These are phyloP conservation scores for Nesogale talazaci DNA, from an alignment of 2,113 vertebrate genomes.

Conservation along the genomic window DNA sequence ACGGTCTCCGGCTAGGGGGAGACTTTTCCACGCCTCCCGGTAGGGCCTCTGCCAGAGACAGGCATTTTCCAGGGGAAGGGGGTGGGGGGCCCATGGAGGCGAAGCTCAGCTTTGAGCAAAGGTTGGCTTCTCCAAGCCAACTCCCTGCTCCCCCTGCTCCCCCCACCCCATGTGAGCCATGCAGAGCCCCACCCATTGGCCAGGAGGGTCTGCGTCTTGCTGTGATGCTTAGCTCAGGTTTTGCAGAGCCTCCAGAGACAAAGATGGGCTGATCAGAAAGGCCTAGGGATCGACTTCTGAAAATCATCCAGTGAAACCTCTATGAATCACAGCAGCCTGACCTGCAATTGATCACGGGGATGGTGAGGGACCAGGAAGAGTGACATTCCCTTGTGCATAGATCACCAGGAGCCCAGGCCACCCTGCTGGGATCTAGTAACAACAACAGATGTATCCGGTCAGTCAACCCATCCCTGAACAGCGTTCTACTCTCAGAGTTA, in stretches of 20 bases:
- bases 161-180: neutral
- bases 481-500: too few species aligned
- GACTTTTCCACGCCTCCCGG: neutral
- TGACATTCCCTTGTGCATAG: neutral
- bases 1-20: neutral
- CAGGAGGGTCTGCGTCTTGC: neutral
- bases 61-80: neutral
- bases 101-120: neutral
- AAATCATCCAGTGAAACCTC: neutral
- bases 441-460: neutral
- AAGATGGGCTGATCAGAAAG: neutral
- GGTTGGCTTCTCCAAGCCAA: neutral
- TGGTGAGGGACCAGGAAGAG: too few species aligned
- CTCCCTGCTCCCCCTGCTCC: neutral
- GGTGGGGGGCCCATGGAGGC: neutral
- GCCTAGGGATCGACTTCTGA: neutral
- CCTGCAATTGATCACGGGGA: neutral
- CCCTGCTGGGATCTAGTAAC: neutral
- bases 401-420: neutral
- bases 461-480: neutral
- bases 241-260: neutral
- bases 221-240: neutral
- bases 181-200: neutral
- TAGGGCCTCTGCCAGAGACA: accelerated
- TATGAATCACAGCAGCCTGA: neutral